Percentiles rank a stretch among this genome's conserved stretches.
Conservation (phyloP, 2,797 vertebrate genomes). For the Gymnoscopelus braueri region DNA sequence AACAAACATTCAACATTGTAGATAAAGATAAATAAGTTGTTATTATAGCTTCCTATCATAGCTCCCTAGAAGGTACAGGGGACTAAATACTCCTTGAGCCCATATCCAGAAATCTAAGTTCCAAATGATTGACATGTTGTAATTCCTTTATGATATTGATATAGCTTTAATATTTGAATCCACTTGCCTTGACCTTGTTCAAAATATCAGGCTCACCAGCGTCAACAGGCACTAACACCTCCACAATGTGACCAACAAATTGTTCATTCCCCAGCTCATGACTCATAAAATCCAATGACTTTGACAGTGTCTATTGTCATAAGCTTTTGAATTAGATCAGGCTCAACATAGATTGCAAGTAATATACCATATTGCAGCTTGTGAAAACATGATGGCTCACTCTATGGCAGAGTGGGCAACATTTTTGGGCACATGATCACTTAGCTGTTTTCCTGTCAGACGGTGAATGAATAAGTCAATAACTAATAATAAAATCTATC, state of each 20-base stretch:
- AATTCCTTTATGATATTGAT: neutral
- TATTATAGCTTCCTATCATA: too few relatives aligned
- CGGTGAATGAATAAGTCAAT: too few relatives aligned
- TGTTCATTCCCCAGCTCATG: slow-evolving; percentile 55
- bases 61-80: too few relatives aligned
- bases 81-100: slow-evolving; percentile 24
- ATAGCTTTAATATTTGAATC: neutral
- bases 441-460: too few relatives aligned
- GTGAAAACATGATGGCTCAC: slow-evolving; percentile 59
- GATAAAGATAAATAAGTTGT: too few relatives aligned
- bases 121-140: neutral
- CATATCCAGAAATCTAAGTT: slow-evolving; percentile 11
- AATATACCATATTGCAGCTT: slow-evolving; percentile 52
- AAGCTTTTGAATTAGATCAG: slow-evolving; percentile 69
- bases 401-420: slow-evolving; percentile 24
- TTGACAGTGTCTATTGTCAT: slow-evolving; percentile 68
- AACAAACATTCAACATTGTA: too few relatives aligned
- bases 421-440: too few relatives aligned
- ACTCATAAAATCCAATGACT: slow-evolving; percentile 74
- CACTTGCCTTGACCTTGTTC: slow-evolving; percentile 37
- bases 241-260: slow-evolving; percentile 48
- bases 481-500: too few relatives aligned
- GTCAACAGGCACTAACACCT: slow-evolving; percentile 12
- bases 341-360: slow-evolving; percentile 57
- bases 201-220: slow-evolving; percentile 53